Percentiles rank a stretch among this genome's conserved stretches.
phyloP scores from a whole-genome alignment of 92 coral and sea anemone species.

The Desmophyllum pertusum region DNA sequence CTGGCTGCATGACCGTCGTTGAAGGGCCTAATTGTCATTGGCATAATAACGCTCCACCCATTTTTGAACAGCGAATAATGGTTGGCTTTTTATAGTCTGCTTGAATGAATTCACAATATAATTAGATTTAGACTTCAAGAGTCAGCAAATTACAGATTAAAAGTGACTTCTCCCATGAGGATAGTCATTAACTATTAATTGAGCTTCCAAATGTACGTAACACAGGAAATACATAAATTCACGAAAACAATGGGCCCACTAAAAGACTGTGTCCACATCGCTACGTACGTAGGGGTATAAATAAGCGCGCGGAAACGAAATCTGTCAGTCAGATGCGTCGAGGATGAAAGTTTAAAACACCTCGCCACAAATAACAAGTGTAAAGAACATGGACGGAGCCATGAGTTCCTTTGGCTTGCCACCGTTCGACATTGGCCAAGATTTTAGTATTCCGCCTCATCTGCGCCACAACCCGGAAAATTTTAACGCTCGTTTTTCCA shows the following conservation, averaged over 20 bases:
- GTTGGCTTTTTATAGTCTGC: constrained; percentile 87
- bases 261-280: constrained; percentile 75
- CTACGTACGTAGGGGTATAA: constrained; percentile 82
- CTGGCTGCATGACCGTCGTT: constrained; percentile 56
- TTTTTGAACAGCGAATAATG: constrained; percentile 70
- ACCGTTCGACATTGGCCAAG: constrained; percentile 74
- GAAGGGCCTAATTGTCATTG: constrained; percentile 73
- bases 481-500: constrained; percentile 70
- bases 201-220: constrained; percentile 92
- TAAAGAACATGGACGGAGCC: constrained; percentile 63
- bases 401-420: constrained; percentile 71
- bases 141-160: constrained; percentile 93
- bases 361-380: constrained; percentile 6
- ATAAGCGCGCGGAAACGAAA: constrained; percentile 62
- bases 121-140: constrained; percentile 92
- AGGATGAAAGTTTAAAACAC: constrained; percentile 34
- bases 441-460: constrained; percentile 71
- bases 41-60: constrained; percentile 83
- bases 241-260: constrained; percentile 84
- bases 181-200: constrained; percentile 94
- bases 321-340: constrained; percentile 66
- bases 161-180: constrained; percentile 90
- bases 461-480: constrained; percentile 76
- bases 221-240: constrained; percentile 98
- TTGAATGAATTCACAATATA: constrained; percentile 79